Evolutionary conservation across 1,140 invertebrate species (phyloP), one percentile per base, ranked within the genome.

Genomic region (Antheraea pernyi): DNA sequence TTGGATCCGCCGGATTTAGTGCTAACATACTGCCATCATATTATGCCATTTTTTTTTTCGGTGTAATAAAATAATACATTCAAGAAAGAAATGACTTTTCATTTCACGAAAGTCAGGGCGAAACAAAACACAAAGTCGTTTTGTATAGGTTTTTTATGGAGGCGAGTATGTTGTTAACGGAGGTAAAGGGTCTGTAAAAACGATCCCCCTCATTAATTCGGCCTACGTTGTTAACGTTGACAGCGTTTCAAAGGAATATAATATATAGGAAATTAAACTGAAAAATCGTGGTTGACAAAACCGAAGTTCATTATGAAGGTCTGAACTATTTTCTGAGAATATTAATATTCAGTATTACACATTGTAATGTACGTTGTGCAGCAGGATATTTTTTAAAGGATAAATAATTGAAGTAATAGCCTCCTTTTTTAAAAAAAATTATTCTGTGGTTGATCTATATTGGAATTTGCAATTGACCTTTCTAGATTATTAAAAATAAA

Each of bases 261-360:
- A 71, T 71, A 59, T 70, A 69, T 65, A 71, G 71, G 69, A 75
- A 78, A 78, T 79, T 80, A 78, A 79, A 81, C 78, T 79, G 77
- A 84, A 83, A 80, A 81, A 80, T 73, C 74, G 75, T 72, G 58
- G 74, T 70, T 70, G 70, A 69, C 75, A 76, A 78, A 80, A 82
- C 77, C 74, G 76, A 81, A 84, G 70, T 83, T 84, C 81, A 82
- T 85, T 80, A 81, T 84, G 73, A 81, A 79, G 79, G 80, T 85
- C 80, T 81, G 64, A 79, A 82, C 79, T 85, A 85, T 80, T 83
- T 82, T 76, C 76, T 67, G 77, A 77, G 72, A 75, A 79, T 71
- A 85, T 87, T 87, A 84, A 81, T 87, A 84, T 83, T 79, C 77
- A 37, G 60, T 60, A 48, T 30, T 71, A 83, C 77, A 82, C 70